Evolutionary conservation across 1,140 invertebrate species (phyloP), one percentile per base, ranked within the genome.

Genomic region (Ptiloglossa arizonensis): DNA sequence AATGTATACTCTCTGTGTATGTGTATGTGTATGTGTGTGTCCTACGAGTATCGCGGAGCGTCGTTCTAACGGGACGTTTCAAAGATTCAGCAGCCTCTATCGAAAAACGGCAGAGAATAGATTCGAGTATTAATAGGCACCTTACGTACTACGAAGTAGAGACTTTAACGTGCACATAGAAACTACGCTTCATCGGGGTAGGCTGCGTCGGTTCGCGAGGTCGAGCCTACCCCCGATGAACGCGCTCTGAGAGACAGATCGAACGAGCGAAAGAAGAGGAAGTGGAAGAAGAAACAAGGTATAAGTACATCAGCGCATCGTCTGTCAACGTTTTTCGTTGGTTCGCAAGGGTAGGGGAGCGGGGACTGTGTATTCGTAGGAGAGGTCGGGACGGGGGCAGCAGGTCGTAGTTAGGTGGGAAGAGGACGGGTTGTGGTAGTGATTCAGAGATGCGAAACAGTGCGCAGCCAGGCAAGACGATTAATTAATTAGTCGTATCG

Each of bases 41-140:
- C 38, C 60, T 44, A 24, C 13, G 22, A 22, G 60, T 8, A 4
- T 44, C 54, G 54, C 27, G 27, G 22, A 5, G 24, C 24, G 13
- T 38, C 19, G 44, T 44, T 56, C 35, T 73, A 46, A 44, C 54
- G 44, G 19, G 6, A n/a, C 54, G 57, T 60, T 73, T 24, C 46
- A 54, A 81, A 79, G 19, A n/a, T 72, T 73, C 52, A 54, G 71
- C 48, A 38, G 71, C 56, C 73, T 64, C 50, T 27, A 83, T 85
- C 81, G 59, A 52, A 59, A 78, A 78, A 81, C 88, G 86, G 86
- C 87, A 86, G 88, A 90, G 83, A 90, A 90, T 80, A 89, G 87
- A 86, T n/a, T 90, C 88, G 89, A 91, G 87, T 89, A 91, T 91
- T 90, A 89, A 88, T 89, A 91, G 89, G 89, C 88, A 86, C 86